phyloP scores from a whole-genome alignment of 2,113 vertebrate genomes.

The Motacilla alba region DNA sequence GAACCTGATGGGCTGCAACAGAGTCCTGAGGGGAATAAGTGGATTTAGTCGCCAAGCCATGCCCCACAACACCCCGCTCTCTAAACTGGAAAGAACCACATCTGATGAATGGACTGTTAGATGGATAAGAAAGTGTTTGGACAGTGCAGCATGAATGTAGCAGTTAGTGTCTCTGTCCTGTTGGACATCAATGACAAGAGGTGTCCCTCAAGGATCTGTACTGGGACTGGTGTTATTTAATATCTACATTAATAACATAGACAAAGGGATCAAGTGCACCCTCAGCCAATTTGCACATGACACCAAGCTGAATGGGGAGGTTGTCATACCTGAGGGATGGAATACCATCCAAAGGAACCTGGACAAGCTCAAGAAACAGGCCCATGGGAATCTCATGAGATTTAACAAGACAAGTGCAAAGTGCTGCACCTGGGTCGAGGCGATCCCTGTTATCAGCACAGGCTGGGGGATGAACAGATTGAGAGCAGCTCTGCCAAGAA shows the following conservation, averaged over 20 bases:
- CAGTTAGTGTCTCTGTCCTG: neutral
- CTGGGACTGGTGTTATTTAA: neutral
- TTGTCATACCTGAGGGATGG: neutral
- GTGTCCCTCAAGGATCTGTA: neutral
- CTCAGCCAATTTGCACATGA: neutral
- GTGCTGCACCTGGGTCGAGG: neutral
- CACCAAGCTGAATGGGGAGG: neutral
- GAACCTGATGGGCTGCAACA: neutral
- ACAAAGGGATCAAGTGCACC: neutral
- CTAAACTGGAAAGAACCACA: neutral
- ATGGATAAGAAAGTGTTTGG: neutral
- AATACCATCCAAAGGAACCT: neutral
- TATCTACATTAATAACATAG: neutral
- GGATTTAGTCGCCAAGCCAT: neutral
- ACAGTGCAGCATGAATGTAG: neutral
- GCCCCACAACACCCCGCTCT: neutral
- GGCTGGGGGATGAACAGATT: neutral
- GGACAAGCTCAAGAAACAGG: neutral
- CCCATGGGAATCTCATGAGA: neutral
- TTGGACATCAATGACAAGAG: neutral
- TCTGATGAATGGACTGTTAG: neutral
- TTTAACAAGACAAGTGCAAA: neutral
- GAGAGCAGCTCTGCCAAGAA: neutral
- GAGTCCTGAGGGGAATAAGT: neutral
- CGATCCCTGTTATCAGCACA: fast-evolving